Evolutionary conservation across 2,113 vertebrate genomes (phyloP).

Genomic region (Ploceus nigricollis): DNA sequence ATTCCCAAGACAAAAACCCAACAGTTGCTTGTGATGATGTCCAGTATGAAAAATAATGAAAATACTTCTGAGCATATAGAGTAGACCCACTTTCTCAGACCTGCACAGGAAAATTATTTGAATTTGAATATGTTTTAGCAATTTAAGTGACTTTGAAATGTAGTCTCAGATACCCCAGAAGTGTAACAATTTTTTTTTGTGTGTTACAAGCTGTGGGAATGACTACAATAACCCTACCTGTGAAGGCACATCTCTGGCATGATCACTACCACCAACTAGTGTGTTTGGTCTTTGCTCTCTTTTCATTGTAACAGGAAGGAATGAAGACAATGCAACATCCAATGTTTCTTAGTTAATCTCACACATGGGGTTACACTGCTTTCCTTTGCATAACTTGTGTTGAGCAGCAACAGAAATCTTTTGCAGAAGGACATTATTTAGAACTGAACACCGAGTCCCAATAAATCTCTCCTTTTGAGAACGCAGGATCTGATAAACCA

Average conservation of each 20-base stretch:
- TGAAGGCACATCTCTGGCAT: neutral
- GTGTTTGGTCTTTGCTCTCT: neutral
- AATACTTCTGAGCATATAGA: rapidly evolving
- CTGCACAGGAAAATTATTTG: neutral
- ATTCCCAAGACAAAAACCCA: neutral
- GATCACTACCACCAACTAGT: neutral
- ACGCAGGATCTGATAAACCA: neutral
- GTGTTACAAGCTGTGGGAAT: neutral
- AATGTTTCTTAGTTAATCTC: neutral
- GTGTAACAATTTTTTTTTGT: neutral
- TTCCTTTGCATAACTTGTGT: neutral
- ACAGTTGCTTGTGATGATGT: neutral
- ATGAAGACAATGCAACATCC: neutral
- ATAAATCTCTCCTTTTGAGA: neutral
- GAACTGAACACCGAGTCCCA: neutral
- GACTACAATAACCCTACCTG: neutral
- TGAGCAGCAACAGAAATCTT: neutral
- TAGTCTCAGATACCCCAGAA: neutral
- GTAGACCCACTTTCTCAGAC: neutral
- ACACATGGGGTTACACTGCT: neutral
- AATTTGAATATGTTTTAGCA: neutral
- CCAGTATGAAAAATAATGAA: neutral
- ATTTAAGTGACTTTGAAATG: neutral
- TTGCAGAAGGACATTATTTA: neutral
- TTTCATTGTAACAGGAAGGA: rapidly evolving